A percentile compares a stretch with the other conserved stretches of the same genome.
phyloP scores from a whole-genome alignment of 2,888 invertebrate species.

The Macrophya alboannulata region DNA sequence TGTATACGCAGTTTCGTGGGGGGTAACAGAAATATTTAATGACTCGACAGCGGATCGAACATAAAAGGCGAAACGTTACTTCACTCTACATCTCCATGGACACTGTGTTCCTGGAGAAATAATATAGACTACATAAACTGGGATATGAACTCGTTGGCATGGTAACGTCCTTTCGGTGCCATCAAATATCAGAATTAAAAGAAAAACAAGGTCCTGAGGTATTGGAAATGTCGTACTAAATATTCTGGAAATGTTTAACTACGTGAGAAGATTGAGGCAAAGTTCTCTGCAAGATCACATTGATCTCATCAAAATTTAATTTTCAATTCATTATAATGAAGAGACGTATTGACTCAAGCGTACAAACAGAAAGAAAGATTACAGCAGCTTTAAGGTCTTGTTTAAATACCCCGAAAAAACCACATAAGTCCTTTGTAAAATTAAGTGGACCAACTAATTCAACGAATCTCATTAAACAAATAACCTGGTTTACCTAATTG shows the following conservation, averaged over 20 bases:
- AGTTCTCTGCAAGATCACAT: not conserved
- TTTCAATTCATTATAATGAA: not conserved
- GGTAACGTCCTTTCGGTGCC: not conserved
- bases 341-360: not conserved
- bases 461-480: not conserved
- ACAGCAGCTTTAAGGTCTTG: not conserved
- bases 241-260: not conserved
- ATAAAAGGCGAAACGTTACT: not conserved
- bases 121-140: slow-evolving; percentile 19
- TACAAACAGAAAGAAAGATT: not conserved
- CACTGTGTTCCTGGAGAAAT: not conserved
- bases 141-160: slow-evolving; percentile 20
- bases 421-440: not conserved
- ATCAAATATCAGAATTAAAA: slow-evolving; percentile 2
- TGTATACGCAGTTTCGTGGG: not conserved
- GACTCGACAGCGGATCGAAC: not conserved
- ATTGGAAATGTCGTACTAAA: not conserved
- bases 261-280: not conserved
- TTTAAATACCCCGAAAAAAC: not conserved
- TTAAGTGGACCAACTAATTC: not conserved
- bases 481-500: not conserved
- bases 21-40: not conserved
- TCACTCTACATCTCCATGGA: not conserved
- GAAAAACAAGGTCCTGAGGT: not conserved
- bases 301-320: slow-evolving; percentile 1